These are phyloP conservation scores for Leucophenga montana DNA, from an alignment of 2,888 invertebrate species.

Conservation along the genomic window DNA sequence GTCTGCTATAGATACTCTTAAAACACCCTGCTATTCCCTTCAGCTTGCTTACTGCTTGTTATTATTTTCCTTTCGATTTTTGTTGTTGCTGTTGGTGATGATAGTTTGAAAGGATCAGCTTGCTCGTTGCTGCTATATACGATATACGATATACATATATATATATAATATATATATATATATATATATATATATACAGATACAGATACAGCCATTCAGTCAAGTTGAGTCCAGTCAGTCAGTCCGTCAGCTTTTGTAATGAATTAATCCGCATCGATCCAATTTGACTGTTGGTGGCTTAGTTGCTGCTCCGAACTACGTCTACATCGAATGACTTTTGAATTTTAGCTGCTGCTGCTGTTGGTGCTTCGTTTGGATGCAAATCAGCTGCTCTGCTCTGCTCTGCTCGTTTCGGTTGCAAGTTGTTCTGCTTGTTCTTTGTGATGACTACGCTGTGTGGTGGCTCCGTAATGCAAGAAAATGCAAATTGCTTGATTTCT, in stretches of 20 bases:
- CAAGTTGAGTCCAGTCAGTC: constrained; percentile 22
- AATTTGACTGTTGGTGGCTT: constrained; percentile 33
- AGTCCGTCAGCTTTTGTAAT: constrained; percentile 56
- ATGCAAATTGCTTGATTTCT: constrained; percentile 67
- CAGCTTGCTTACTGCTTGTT: not conserved
- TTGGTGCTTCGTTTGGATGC: constrained; percentile 58
- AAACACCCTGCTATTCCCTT: not conserved
- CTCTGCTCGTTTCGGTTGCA: not conserved
- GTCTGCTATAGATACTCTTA: not conserved
- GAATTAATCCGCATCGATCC: constrained; percentile 62
- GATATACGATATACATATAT: too few relatives aligned
- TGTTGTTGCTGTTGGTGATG: constrained; percentile 4
- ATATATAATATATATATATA: too few relatives aligned
- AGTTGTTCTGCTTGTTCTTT: constrained; percentile 7
- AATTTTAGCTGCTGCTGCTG: constrained; percentile 8
- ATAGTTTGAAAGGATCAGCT: constrained; percentile 24
- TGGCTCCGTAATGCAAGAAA: constrained; percentile 37
- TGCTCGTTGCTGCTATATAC: too few relatives aligned
- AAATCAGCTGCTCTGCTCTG: constrained; percentile 53
- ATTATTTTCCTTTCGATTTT: constrained; percentile 8
- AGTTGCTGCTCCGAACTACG: constrained; percentile 1
- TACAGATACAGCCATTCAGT: not conserved
- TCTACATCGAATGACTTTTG: not conserved
- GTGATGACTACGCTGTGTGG: not conserved
- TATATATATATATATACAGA: too few relatives aligned